A percentile compares a stretch with the other conserved stretches of the same genome.
Evolutionary conservation across 92 coral and sea anemone genomes (phyloP).

Genomic region (Montipora capitata): DNA sequence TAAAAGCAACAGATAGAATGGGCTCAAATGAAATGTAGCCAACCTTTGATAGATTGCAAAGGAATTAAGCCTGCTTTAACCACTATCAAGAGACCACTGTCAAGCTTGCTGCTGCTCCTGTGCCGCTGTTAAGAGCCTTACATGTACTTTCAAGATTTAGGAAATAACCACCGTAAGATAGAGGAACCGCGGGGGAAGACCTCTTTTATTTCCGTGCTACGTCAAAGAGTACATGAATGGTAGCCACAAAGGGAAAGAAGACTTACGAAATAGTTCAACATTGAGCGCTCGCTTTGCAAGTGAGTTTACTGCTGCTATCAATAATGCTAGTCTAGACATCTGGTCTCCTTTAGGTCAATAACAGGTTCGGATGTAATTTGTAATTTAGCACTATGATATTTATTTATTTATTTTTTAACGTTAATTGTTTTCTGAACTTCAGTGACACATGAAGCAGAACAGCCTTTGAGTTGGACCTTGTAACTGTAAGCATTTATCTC

Average conservation of each 20-base stretch:
- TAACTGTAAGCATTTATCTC: constrained; percentile 25
- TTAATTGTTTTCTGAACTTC: constrained; percentile 47
- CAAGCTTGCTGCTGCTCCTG: background rate
- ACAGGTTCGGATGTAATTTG: constrained; percentile 30
- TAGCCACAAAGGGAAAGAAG: background rate
- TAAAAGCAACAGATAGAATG: constrained; percentile 26
- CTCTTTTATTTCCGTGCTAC: constrained; percentile 11
- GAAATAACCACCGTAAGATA: constrained; percentile 19
- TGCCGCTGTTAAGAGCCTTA: background rate
- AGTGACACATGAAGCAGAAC: constrained; percentile 45
- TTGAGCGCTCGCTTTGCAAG: constrained; percentile 16
- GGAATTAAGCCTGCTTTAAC: constrained; percentile 38
- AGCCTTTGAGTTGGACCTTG: constrained; percentile 39
- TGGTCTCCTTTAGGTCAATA: constrained; percentile 42
- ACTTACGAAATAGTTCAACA: background rate
- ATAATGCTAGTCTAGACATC: constrained; percentile 41
- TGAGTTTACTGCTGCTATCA: constrained; percentile 46
- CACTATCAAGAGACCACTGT: background rate
- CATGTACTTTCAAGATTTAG: constrained; percentile 6
- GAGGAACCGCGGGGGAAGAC: constrained; percentile 15
- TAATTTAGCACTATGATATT: constrained; percentile 42
- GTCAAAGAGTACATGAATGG: constrained; percentile 24
- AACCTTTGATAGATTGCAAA: constrained; percentile 34
- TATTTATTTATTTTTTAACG: constrained; percentile 34
- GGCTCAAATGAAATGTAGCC: constrained; percentile 24